Base-by-base conservation (phyloP, 2,888 invertebrate genomes). In the Acanthopleura granulata region DNA sequence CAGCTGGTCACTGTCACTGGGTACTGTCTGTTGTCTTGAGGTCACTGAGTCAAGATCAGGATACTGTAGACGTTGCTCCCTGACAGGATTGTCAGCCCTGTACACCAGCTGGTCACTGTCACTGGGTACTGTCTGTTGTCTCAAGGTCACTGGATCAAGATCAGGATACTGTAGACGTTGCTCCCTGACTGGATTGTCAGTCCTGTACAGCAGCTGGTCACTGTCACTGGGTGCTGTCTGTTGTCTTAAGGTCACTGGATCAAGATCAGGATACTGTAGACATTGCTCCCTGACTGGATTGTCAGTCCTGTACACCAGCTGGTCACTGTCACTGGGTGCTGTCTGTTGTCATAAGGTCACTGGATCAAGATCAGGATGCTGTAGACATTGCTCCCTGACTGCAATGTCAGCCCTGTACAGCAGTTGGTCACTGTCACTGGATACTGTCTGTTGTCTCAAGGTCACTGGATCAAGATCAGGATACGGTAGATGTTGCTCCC, bases 1-100 rank as follows among this genome's bases (percentile, higher is more conserved):
- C 40, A 15, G 61, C 15, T 27, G 71, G 57, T 22, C 72, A 51
- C 16, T 76, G 75, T 76, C 82, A 82, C 57, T 57, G 18, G 12
- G 57, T 57, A n/a, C 18, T 18, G 18, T 57, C 57, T n/a, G n/a
- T 4, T 57, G 57, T 57, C 12, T 57, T 18, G 6, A 57, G 22
- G 12, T 22, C 57, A 18, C 4, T 22, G n/a, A 12, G 12, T 57
- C 57, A 57, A 22, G 22, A 57, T 57, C 57, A 57, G 22, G 57
- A n/a, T n/a, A n/a, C 57, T 57, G 57, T 57, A 22, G 57, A 57
- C 57, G 12, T 57, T 57, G 57, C 49, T n/a, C 57, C 57, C 57
- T 18, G 57, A 57, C 4, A 6, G 18, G 3, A 22, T 6, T 18
- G 57, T 57, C 57, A 57, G 18, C 57, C 22, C 57, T 57, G 57